Percentiles rank a stretch among this genome's conserved stretches.
These are phyloP conservation scores for Aplocera efformata DNA, from an alignment of 2,888 invertebrate genomes.

Conservation along the genomic window DNA sequence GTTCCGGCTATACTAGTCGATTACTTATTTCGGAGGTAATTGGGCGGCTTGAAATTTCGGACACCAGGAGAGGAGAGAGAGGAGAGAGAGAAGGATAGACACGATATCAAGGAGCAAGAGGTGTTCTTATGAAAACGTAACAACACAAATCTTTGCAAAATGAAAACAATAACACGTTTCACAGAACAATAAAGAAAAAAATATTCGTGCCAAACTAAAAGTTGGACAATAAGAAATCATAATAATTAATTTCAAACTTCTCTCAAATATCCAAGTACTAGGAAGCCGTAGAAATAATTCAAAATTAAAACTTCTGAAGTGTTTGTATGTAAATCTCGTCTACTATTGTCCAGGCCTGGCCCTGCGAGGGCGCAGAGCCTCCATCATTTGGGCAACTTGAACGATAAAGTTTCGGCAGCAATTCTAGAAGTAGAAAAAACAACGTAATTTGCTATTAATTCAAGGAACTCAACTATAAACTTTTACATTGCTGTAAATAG, in stretches of 20 bases:
- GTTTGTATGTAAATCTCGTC: constrained; percentile 27
- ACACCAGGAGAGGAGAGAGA: no score
- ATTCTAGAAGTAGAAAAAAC: no score
- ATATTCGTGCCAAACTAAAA: constrained; percentile 10
- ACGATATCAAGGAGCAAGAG: no score
- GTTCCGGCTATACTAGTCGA: no score
- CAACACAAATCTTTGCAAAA: background rate
- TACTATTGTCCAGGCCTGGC: constrained; percentile 26
- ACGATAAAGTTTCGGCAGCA: no score
- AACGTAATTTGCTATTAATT: no score
- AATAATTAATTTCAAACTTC: constrained; percentile 19
- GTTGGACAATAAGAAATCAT: constrained; percentile 22
- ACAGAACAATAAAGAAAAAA: constrained; percentile 17
- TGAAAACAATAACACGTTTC: constrained; percentile 8
- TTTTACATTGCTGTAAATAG: no score
- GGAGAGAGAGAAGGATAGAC: no score
- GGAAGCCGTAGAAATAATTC: constrained; percentile 27
- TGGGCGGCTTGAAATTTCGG: no score
- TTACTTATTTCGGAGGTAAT: no score
- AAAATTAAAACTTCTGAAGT: constrained; percentile 29
- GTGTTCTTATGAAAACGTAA: no score
- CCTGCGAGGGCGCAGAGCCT: background rate
- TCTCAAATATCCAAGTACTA: constrained; percentile 14
- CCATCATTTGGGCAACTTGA: background rate
- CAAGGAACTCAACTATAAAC: no score